Evolutionary conservation across 2,888 invertebrate species (phyloP), one percentile per base, ranked within the genome.

Genomic region (Resseliella maxima): DNA sequence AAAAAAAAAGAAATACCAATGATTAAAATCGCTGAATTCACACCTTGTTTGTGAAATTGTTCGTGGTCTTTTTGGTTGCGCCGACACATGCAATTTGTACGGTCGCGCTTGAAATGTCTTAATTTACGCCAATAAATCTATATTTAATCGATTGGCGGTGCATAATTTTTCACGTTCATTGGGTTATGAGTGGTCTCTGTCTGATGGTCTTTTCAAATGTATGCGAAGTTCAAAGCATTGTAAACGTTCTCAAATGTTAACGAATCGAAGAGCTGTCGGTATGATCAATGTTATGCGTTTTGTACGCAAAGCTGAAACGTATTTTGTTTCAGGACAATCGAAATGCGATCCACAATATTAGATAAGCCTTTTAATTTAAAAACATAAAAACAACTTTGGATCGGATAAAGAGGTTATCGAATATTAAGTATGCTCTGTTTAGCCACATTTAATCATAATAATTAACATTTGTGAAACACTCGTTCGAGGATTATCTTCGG

Each of bases 81-180:
- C 36, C n/a, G 81, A 27, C 81, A 83, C 81, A 81, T 38, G 83
- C 83, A 83, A 83, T 83, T 83, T 83, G 81, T 81, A 21, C n/a
- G 3, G 21, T 38, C 83, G n/a, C 38, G 83, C 72, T 31, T 15
- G 2, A 72, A 83, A 83, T 83, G 83, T 83, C 83, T 83, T 83
- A 83, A 83, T 83, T 83, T n/a, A 38, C 83, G 83, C 83, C 83
- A 38, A 83, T 83, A 83, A 83, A 83, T 83, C 83, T 83, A 83
- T 38, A 83, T 83, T 83, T 83, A 83, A 83, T 83, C 83, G 83
- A 83, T 83, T 83, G n/a, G 24, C 38, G 38, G 38, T 83, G 83
- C 38, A 83, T 38, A 83, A 38, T 83, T 83, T 83, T 38, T 83
- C 83, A 36, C 38, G n/a, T 83, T 83, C 72, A 72, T 72, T 72